Percentiles rank a stretch among this genome's conserved stretches.
Evolutionary conservation across 1,140 invertebrate species (phyloP).

Genomic region (Listronotus oregonensis): DNA sequence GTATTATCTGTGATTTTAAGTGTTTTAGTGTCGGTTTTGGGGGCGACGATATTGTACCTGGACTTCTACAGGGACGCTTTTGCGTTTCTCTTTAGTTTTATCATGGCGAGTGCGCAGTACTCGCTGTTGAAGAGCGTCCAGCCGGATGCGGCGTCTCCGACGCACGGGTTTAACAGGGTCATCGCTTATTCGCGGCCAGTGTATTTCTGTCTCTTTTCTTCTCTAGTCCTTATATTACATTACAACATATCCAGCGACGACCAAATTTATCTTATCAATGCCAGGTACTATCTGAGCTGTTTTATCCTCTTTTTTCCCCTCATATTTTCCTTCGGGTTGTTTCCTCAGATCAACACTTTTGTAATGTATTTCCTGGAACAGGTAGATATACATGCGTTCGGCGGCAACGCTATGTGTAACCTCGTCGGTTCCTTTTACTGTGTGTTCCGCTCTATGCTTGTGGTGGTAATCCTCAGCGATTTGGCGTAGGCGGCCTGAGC

Average conservation of each 20-base stretch:
- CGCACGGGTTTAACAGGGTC: constrained; percentile 96
- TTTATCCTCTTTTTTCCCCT: constrained; percentile 91
- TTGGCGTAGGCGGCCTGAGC: constrained; percentile 84
- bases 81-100: constrained; percentile 94
- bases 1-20: constrained; percentile 83
- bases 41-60: constrained; percentile 80
- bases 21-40: constrained; percentile 83
- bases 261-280: constrained; percentile 67
- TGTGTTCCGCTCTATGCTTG: constrained; percentile 78
- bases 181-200: constrained; percentile 93
- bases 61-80: constrained; percentile 91
- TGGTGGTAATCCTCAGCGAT: constrained; percentile 83
- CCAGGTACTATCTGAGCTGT: constrained; percentile 75
- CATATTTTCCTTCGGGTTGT: constrained; percentile 90
- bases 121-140: constrained; percentile 98
- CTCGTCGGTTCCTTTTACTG: constrained; percentile 85
- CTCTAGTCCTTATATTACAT: constrained; percentile 74
- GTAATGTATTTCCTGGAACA: constrained; percentile 94
- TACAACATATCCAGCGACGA: constrained; percentile 61
- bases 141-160: constrained; percentile 96
- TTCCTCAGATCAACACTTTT: constrained; percentile 97
- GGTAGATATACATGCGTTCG: constrained; percentile 96
- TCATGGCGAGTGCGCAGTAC: constrained; percentile 96
- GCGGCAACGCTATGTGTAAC: constrained; percentile 93
- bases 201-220: constrained; percentile 90